These are phyloP conservation scores for Pyrocoelia pectoralis DNA, from an alignment of 2,888 invertebrate genomes.

Conservation along the genomic window DNA sequence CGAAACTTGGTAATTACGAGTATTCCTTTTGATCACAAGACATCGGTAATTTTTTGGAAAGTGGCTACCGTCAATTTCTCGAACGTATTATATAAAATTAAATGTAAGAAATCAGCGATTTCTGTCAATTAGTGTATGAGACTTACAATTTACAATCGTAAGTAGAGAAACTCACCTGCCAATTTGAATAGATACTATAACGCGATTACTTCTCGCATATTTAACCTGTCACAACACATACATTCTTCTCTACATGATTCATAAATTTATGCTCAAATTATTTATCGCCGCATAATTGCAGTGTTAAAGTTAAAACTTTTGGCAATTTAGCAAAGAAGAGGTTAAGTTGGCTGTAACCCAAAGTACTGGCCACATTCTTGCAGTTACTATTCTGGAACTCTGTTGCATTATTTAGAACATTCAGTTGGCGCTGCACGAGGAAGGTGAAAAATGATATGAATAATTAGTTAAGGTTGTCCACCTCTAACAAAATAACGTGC, in stretches of 20 bases:
- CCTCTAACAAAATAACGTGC: constrained; percentile 16
- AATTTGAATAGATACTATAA: constrained; percentile 1
- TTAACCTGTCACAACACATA: neutral
- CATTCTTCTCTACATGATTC: neutral
- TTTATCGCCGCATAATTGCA: too few relatives aligned
- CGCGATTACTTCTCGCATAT: neutral
- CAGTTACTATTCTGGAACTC: too few relatives aligned
- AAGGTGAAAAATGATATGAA: too few relatives aligned
- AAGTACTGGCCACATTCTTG: too few relatives aligned
- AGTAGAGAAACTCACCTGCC: neutral
- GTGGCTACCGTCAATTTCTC: neutral
- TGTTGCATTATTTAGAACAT: too few relatives aligned
- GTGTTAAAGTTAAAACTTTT: too few relatives aligned
- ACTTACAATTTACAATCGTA: neutral
- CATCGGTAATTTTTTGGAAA: neutral
- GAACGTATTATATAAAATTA: neutral
- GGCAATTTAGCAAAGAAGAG: too few relatives aligned
- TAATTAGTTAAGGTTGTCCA: constrained; percentile 23
- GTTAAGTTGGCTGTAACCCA: too few relatives aligned
- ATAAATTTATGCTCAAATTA: too few relatives aligned
- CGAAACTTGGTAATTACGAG: too few relatives aligned
- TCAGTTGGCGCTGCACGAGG: too few relatives aligned
- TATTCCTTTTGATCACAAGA: too few relatives aligned
- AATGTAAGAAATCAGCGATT: neutral
- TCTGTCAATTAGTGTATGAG: constrained; percentile 1